Evolutionary conservation across 2,113 vertebrate species (phyloP).

Genomic region (Toxotes jaculatrix): DNA sequence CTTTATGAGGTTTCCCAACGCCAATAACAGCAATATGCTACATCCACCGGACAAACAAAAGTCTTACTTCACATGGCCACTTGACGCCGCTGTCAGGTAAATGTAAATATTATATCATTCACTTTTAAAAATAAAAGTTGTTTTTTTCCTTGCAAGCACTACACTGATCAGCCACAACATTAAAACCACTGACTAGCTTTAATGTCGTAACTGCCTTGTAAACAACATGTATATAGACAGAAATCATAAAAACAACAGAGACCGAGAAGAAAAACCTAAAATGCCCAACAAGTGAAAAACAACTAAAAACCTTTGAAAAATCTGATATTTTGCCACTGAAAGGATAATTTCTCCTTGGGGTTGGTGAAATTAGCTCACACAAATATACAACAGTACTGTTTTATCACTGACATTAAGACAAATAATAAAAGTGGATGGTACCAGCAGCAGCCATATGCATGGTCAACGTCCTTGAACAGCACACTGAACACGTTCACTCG

Average conservation of each 20-base stretch:
- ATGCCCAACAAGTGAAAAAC: background rate
- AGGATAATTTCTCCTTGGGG: background rate
- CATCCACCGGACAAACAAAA: background rate
- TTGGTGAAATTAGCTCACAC: background rate
- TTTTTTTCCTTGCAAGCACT: too few species aligned
- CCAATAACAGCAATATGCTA: background rate
- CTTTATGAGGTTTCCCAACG: background rate
- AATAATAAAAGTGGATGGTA: background rate
- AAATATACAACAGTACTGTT: background rate
- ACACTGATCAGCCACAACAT: too few species aligned
- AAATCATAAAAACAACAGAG: background rate
- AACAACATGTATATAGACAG: too few species aligned
- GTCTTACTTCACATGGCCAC: background rate
- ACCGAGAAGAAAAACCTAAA: too few species aligned
- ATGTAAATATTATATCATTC: background rate
- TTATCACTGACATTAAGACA: background rate
- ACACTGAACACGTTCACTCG: constrained; percentile 29
- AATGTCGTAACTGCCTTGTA: too few species aligned
- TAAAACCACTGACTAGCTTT: too few species aligned
- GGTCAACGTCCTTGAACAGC: constrained; percentile 42
- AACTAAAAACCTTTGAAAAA: background rate
- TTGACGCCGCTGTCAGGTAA: too few species aligned
- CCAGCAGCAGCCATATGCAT: background rate
- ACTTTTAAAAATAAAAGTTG: too few species aligned
- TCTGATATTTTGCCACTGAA: background rate